Percentiles rank a stretch among this genome's conserved stretches.
Conservation (phyloP, 2,888 invertebrate genomes). For the Caenorhabditis drosophilae region DNA sequence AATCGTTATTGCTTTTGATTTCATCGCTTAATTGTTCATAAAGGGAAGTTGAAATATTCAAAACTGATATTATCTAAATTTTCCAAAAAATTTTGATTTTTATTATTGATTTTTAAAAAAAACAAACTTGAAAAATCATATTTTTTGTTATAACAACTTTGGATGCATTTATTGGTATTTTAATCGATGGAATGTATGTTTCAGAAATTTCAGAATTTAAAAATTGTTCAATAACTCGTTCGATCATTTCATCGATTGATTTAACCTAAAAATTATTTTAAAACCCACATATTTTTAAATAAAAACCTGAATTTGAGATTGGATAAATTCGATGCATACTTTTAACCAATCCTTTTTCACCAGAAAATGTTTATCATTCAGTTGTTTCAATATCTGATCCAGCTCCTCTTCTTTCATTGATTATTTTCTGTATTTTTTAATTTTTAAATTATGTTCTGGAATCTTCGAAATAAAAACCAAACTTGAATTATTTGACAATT, state of each 20-base stretch:
- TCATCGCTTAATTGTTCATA: conserved; percentile 28
- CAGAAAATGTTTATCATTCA: conserved; percentile 4
- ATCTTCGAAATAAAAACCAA: too few species aligned
- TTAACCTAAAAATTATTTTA: too few species aligned
- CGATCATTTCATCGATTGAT: too few species aligned
- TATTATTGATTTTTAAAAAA: not conserved
- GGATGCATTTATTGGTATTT: conserved; percentile 29
- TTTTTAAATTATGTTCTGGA: too few species aligned
- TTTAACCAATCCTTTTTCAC: conserved; percentile 20
- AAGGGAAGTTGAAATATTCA: conserved; percentile 19
- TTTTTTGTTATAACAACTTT: conserved; percentile 28
- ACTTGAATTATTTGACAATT: too few species aligned
- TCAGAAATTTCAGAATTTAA: conserved; percentile 29
- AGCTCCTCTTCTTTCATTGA: conserved; percentile 11
- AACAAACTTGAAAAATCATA: conserved; percentile 41
- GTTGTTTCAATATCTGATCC: not conserved
- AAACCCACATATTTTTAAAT: too few species aligned
- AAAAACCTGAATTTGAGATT: too few species aligned
- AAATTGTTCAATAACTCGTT: conserved; percentile 32
- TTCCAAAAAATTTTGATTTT: not conserved
- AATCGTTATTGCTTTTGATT: conserved; percentile 19
- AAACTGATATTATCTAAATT: conserved; percentile 8
- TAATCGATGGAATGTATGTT: conserved; percentile 27
- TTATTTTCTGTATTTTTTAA: not conserved
- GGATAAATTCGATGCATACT: conserved; percentile 16